Conservation (phyloP, 2,888 invertebrate species). For the Siphonodentalium dalli region DNA sequence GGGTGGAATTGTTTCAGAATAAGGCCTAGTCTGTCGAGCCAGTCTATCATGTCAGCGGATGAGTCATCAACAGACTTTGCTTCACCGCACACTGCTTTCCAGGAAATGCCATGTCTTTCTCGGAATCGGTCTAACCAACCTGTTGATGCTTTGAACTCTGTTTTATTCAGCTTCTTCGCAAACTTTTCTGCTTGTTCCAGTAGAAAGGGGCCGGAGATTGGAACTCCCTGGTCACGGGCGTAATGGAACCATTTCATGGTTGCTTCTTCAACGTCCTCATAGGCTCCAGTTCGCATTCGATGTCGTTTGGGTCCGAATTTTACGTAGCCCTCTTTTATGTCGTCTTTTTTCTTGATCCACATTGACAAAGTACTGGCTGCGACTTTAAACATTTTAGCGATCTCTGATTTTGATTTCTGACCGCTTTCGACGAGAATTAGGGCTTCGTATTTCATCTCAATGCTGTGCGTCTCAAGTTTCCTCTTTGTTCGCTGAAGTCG, state of each 20-base stretch:
- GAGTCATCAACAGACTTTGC: slow-evolving; percentile 19
- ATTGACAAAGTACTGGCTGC: slow-evolving; percentile 17
- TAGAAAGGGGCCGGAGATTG: slow-evolving; percentile 21
- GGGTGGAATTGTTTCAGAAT: slow-evolving; percentile 18
- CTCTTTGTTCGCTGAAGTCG: slow-evolving; percentile 16
- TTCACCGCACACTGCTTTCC: slow-evolving; percentile 26
- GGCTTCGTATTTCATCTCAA: slow-evolving; percentile 21
- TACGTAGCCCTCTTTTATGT: slow-evolving; percentile 18
- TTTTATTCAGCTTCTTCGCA: slow-evolving; percentile 8
- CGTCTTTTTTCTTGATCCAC: slow-evolving; percentile 25
- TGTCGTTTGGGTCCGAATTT: slow-evolving; percentile 9
- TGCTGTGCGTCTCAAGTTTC: slow-evolving; percentile 7
- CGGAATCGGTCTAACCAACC: slow-evolving; percentile 28
- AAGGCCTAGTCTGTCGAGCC: slow-evolving; percentile 4
- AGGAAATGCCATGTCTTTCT: slow-evolving; percentile 23
- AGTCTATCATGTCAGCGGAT: slow-evolving; percentile 11
- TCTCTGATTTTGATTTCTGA: slow-evolving; percentile 16
- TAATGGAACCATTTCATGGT: slow-evolving; percentile 9
- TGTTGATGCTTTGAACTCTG: slow-evolving; percentile 17
- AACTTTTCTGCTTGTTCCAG: slow-evolving; percentile 21
- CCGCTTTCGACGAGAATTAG: slow-evolving; percentile 20
- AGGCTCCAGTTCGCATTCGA: background rate
- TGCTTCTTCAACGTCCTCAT: slow-evolving; percentile 1
- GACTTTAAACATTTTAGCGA: slow-evolving; percentile 19
- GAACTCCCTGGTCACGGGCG: slow-evolving; percentile 4